Percentiles rank a stretch among this genome's conserved stretches.
phyloP scores from a whole-genome alignment of 2,113 vertebrate genomes.

The Eulemur macaco region DNA sequence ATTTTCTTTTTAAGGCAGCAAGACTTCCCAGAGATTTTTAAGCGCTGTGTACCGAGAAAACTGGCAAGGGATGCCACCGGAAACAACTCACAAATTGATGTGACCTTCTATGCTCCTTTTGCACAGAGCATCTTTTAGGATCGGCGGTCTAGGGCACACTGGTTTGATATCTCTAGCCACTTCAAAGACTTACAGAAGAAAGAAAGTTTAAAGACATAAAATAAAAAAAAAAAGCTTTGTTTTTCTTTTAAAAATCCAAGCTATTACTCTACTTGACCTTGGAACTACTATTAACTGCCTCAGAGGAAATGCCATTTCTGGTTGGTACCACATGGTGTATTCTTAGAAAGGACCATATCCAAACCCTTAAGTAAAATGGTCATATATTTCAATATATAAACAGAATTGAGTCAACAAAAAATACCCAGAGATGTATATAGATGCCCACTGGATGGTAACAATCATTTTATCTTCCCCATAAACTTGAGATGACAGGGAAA shows the following conservation, averaged over 20 bases:
- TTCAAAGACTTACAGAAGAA: constrained; percentile 13
- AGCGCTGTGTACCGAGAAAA: not conserved
- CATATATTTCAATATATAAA: not conserved
- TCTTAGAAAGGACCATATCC: not conserved
- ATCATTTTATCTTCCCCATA: not conserved
- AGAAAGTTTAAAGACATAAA: not conserved
- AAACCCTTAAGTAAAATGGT: not conserved
- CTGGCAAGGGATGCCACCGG: not conserved
- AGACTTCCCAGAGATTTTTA: not conserved
- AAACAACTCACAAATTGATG: not conserved
- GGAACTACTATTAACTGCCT: not conserved
- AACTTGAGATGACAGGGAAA: not conserved
- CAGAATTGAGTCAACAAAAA: not conserved
- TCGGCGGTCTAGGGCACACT: not conserved
- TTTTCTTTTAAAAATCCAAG: constrained; percentile 45
- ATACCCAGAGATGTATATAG: not conserved
- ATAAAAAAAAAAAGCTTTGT: not conserved
- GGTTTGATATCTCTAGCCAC: not conserved
- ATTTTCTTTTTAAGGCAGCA: not conserved
- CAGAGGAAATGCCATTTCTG: not conserved
- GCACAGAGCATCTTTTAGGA: not conserved
- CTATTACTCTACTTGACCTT: not conserved
- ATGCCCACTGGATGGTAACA: not conserved
- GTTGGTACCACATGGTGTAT: not conserved
- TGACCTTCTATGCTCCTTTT: not conserved